Percentiles rank a stretch among this genome's conserved stretches.
Evolutionary conservation across 2,888 invertebrate species (phyloP).

Genomic region (Eulithis testata): DNA sequence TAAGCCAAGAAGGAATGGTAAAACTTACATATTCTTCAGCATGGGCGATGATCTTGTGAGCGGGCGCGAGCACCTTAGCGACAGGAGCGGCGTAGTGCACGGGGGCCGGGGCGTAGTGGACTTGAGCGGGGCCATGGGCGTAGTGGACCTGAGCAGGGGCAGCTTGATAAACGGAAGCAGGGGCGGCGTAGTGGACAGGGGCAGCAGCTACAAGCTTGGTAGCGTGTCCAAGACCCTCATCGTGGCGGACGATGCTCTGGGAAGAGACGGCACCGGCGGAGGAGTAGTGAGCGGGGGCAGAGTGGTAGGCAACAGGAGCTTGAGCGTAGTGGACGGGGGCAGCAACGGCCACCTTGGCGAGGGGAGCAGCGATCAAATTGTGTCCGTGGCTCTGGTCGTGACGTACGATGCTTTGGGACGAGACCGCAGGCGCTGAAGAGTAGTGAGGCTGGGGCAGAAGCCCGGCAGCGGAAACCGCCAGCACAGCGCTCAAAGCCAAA

Average conservation of each 20-base stretch:
- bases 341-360: conserved; percentile 43
- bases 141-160: conserved; percentile 44
- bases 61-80: conserved; percentile 53
- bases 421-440: conserved; percentile 69
- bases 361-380: conserved; percentile 32
- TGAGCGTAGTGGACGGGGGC: conserved; percentile 52
- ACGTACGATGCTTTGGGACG: conserved; percentile 66
- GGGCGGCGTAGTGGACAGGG: conserved; percentile 46
- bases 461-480: conserved; percentile 72
- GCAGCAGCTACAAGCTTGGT: conserved; percentile 48
- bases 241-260: conserved; percentile 63
- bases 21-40: conserved; percentile 67
- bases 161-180: conserved; percentile 45
- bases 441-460: conserved; percentile 70
- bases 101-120: conserved; percentile 49
- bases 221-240: conserved; percentile 35
- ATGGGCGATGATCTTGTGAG: conserved; percentile 53
- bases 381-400: conserved; percentile 58
- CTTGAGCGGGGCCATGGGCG: conserved; percentile 38
- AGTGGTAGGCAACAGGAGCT: conserved; percentile 54
- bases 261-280: conserved; percentile 54
- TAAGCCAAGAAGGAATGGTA: not conserved
- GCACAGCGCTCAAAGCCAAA: conserved; percentile 64
- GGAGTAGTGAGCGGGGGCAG: conserved; percentile 39
- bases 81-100: conserved; percentile 52